These are phyloP conservation scores for Nymphalis polychloros DNA, from an alignment of 2,888 invertebrate species.

Conservation along the genomic window DNA sequence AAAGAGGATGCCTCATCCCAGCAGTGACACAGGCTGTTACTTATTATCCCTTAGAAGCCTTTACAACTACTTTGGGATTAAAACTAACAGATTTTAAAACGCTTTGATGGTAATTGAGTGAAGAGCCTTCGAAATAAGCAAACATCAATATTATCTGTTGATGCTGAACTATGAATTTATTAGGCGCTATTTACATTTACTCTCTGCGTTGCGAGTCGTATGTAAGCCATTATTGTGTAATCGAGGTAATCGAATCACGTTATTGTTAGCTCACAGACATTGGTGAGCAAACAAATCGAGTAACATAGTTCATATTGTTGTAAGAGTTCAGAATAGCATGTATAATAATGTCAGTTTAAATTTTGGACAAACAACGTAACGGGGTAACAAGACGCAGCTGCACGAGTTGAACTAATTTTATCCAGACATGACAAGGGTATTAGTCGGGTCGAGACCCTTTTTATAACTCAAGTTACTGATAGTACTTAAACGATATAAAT, in stretches of 20 bases:
- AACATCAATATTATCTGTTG: not conserved
- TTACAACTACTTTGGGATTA: slow-evolving; percentile 41
- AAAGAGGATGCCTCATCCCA: too few relatives aligned
- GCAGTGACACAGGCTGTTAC: too few relatives aligned
- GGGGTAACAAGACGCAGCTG: slow-evolving; percentile 69
- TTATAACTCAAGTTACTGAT: slow-evolving; percentile 68
- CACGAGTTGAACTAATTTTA: slow-evolving; percentile 77
- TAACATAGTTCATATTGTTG: slow-evolving; percentile 34
- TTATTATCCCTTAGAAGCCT: slow-evolving; percentile 44
- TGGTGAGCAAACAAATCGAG: slow-evolving; percentile 39
- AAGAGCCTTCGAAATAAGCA: not conserved
- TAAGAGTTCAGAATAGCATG: slow-evolving; percentile 15
- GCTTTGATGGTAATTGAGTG: slow-evolving; percentile 28
- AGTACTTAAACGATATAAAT: slow-evolving; percentile 11
- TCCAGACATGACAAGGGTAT: slow-evolving; percentile 80
- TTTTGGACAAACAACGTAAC: slow-evolving; percentile 63
- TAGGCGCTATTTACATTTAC: slow-evolving; percentile 9
- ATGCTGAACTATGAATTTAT: slow-evolving; percentile 5
- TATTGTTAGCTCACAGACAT: slow-evolving; percentile 25
- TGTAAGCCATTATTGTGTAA: slow-evolving; percentile 14
- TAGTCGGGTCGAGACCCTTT: slow-evolving; percentile 76
- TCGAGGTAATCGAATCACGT: slow-evolving; percentile 18
- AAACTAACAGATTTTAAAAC: slow-evolving; percentile 28
- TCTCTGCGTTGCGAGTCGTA: slow-evolving; percentile 2
- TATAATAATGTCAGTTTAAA: slow-evolving; percentile 66